A percentile compares a stretch with the other conserved stretches of the same genome.
Evolutionary conservation across 2,113 vertebrate genomes (phyloP).

Genomic region (Halichoerus grypus): DNA sequence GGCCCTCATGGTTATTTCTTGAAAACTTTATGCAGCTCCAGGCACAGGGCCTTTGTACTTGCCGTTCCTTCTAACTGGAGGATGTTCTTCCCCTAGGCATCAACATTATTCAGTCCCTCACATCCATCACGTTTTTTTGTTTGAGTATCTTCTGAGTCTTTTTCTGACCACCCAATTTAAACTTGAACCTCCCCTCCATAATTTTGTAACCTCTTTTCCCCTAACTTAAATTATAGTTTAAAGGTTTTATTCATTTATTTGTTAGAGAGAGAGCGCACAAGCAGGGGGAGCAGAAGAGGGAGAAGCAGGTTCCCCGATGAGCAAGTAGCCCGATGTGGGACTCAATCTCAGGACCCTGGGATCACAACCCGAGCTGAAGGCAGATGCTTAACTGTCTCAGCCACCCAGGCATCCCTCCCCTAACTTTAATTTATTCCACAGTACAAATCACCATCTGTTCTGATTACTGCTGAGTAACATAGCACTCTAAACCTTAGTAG

Average conservation of each 20-base stretch:
- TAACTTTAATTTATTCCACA: neutral
- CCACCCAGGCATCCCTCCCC: no score
- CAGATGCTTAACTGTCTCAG: no score
- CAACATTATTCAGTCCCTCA: neutral
- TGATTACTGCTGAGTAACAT: neutral
- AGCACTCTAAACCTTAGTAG: neutral
- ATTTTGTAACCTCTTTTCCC: neutral
- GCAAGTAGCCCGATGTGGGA: no score
- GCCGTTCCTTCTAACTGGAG: slow-evolving; percentile 1
- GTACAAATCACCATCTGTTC: neutral
- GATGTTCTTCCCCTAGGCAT: neutral
- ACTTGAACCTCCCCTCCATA: neutral
- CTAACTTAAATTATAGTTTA: no score
- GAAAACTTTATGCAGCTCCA: neutral
- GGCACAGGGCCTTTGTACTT: neutral
- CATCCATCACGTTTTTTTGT: neutral
- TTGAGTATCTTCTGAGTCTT: neutral
- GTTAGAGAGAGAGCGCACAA: no score
- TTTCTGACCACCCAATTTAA: neutral
- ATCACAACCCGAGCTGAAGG: no score
- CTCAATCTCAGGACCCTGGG: no score
- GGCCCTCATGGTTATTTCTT: neutral
- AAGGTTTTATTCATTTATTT: no score
- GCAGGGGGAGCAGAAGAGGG: no score
- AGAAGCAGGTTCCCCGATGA: no score